Evolutionary conservation across 2,113 vertebrate genomes (phyloP), one percentile per base, ranked within the genome.

Genomic region (Eublepharis macularius): DNA sequence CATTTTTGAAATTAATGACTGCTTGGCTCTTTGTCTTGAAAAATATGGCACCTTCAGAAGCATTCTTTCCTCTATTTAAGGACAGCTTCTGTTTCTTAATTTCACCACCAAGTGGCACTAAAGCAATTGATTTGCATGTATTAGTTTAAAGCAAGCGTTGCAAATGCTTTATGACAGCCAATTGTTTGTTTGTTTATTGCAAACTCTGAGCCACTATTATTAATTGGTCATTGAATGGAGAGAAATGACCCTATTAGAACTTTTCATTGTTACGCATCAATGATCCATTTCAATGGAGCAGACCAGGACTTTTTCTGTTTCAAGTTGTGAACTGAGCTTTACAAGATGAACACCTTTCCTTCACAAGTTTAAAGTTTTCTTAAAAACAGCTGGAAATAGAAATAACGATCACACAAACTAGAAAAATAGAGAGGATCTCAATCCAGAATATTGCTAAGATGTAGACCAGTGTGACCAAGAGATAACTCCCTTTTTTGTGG

Each of bases 81-180:
- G 41, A n/a, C 0, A 0, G 12, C 4, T 8, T 29, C 29, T 57
- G 13, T 45, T 90, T 77, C 92, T 69, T 83, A 1, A 1, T 83
- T 51, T 89, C 86, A 84, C 94, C 94, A 93, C 92, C 41, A 54
- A 51, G 93, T 60, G 95, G 94, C 95, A 92, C 87, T 95, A 72
- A 91, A 94, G 91, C 87, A 91, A 17, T 39, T 94, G 89, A 21
- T 39, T 93, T 90, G 82, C 93, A 17, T 89, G 29, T 36, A 16
- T 70, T 17, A 0, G 0, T 82, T 74, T 49, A n/a, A 60, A 1
- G 47, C 60, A 26, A 51, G 79, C 41, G 63, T 41, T 63, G 11
- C 0, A 65, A 77, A 65, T 75, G 9, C 0, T 84, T 39, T 34
- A 7, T 0, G 69, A 16, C 77, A 36, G 80, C 12, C 54, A 75